phyloP scores from a whole-genome alignment of 2,888 invertebrate genomes.

The Bellardia bayeri region DNA sequence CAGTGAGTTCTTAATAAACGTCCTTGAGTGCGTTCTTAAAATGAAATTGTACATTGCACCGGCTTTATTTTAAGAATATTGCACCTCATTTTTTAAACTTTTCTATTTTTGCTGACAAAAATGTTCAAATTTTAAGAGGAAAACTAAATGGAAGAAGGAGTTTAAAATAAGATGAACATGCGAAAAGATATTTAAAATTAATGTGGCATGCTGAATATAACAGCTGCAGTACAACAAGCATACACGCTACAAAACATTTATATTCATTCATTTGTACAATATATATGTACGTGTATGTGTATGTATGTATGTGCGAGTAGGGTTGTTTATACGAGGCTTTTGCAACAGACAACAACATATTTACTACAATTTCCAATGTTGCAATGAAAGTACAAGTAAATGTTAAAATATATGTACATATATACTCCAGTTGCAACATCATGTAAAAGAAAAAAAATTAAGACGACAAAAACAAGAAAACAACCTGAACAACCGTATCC shows the following conservation, averaged over 20 bases:
- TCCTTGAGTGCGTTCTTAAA: constrained; percentile 42
- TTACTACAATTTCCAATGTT: constrained; percentile 4
- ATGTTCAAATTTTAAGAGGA: neutral
- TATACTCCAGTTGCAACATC: neutral
- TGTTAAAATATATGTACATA: neutral
- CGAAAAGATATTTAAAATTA: constrained; percentile 71
- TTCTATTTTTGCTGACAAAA: neutral
- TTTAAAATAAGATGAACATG: constrained; percentile 58
- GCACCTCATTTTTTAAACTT: neutral
- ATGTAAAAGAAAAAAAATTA: neutral
- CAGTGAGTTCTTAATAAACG: constrained; percentile 26
- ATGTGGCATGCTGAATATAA: constrained; percentile 60
- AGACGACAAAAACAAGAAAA: constrained; percentile 21
- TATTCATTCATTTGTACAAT: no score
- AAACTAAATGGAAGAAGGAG: constrained; percentile 20
- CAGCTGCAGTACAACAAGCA: constrained; percentile 47
- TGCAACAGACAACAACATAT: constrained; percentile 10
- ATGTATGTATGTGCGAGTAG: neutral
- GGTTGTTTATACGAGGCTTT: constrained; percentile 17
- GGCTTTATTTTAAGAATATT: constrained; percentile 34
- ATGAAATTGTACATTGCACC: constrained; percentile 28
- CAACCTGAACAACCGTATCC: constrained; percentile 53
- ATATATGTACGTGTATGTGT: neutral
- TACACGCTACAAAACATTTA: constrained; percentile 7
- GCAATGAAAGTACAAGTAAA: constrained; percentile 56